Base-by-base conservation (phyloP, 2,113 vertebrate genomes). In the Girardinichthys multiradiatus region DNA sequence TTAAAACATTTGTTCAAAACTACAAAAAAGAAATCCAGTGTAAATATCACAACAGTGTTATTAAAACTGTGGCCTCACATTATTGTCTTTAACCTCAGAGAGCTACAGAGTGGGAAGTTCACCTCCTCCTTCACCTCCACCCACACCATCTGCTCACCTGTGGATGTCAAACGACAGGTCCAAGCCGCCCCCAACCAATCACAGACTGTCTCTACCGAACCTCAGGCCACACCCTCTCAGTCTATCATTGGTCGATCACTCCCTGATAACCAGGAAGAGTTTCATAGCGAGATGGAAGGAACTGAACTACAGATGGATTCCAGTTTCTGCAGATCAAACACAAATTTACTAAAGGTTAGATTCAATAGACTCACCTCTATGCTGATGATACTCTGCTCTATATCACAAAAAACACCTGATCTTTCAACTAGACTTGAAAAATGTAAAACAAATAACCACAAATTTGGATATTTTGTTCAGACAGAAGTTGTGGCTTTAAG, bases 111-210 rank as follows among this genome's bases (percentile, higher is more conserved):
- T 54, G 75, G 84, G 39, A 35, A 2, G 1, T 37, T n/a, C 29
- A 73, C 83, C 30, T 76, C 85, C 48, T 88, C 84, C 30, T 89
- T 58, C 79, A 82, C 74, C 65, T 85, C 80, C 76, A 80, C 72
- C 15, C 35, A 87, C 79, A 88, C 77, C 60, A 33, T 86, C 33
- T 62, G 68, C 58, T 91, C 87, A 17, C 86, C 87, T 1, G 31
- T 64, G 37, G 86, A 89, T 48, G 30, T 11, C 51, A 69, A 78
- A 30, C 82, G 79, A 57, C 76, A 33, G 64, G 37, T 86, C 35
- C 63, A 77, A 42, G 11, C 68, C 28, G 51, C 92, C 9, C 79
- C 87, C 37, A 83, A 84, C 64, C 91, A 86, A 68, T 67, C 72
- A 67, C 83, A 83, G 74, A 77, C 74, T 2, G 57, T 21, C 12